Conservation (phyloP, 2,113 vertebrate genomes). For the Xenopus borealis region DNA sequence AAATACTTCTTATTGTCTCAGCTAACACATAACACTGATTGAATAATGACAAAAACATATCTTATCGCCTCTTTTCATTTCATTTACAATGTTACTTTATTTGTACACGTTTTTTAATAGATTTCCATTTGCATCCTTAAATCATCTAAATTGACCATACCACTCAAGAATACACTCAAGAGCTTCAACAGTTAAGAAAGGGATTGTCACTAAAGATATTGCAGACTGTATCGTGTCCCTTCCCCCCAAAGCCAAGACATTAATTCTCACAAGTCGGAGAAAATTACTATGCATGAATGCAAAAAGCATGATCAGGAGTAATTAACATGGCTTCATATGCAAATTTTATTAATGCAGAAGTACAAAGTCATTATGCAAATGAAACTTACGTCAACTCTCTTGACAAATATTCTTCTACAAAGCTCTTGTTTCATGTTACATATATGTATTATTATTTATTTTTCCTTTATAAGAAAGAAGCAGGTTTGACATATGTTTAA, state of each 20-base stretch:
- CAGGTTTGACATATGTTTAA: conserved; percentile 76
- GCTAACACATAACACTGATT: too few species aligned
- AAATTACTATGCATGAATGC: conserved; percentile 99
- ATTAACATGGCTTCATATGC: conserved; percentile 99
- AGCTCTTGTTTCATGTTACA: conserved; percentile 84
- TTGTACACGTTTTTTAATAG: background rate
- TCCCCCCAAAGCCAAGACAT: conserved; percentile 89
- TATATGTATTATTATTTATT: conserved; percentile 54
- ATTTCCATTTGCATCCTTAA: background rate
- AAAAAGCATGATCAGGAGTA: conserved; percentile 99
- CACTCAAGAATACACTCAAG: conserved; percentile 67
- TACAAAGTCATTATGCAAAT: conserved; percentile 99
- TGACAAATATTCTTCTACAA: conserved; percentile 98
- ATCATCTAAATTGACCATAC: background rate
- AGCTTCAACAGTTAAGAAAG: conserved; percentile 59
- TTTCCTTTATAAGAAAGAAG: conserved; percentile 56
- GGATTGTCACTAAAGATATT: conserved; percentile 68
- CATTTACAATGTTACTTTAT: too few species aligned
- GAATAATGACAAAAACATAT: too few species aligned
- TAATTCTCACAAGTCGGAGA: conserved; percentile 98
- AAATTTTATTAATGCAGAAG: conserved; percentile 99
- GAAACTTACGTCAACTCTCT: conserved; percentile 97
- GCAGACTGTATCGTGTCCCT: conserved; percentile 64
- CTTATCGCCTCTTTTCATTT: too few species aligned
- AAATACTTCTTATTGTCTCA: too few species aligned